These are phyloP conservation scores for Augiades crinisus DNA, from an alignment of 2,888 invertebrate species.

Conservation along the genomic window DNA sequence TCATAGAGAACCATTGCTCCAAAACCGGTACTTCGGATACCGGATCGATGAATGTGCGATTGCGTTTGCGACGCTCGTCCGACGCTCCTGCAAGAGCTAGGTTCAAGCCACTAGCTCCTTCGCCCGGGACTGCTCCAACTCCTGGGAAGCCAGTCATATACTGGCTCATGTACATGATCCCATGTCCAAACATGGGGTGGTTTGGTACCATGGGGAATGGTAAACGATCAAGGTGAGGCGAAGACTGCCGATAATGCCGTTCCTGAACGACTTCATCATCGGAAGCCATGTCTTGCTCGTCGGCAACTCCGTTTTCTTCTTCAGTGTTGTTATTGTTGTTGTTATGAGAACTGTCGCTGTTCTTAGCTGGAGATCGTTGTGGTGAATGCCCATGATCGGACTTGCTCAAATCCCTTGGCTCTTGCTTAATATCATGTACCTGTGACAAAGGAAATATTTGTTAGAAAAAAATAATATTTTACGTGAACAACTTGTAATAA, in stretches of 20 bases:
- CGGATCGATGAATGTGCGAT: conserved; percentile 99
- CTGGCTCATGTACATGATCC: conserved; percentile 96
- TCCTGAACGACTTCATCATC: conserved; percentile 73
- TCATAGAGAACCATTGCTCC: conserved; percentile 98
- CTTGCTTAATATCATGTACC: conserved; percentile 80
- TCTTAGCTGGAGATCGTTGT: conserved; percentile 77
- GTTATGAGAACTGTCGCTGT: conserved; percentile 77
- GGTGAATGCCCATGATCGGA: conserved; percentile 66
- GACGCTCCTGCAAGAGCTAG: conserved; percentile 83
- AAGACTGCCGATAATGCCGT: conserved; percentile 61
- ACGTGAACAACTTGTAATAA: conserved; percentile 1
- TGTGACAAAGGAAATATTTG: conserved; percentile 42
- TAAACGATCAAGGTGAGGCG: conserved; percentile 75
- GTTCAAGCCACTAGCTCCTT: conserved; percentile 82
- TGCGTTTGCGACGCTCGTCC: conserved; percentile 96
- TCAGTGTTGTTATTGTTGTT: conserved; percentile 74
- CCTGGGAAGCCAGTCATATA: conserved; percentile 85
- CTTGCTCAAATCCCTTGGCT: conserved; percentile 73
- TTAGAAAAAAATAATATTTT: conserved; percentile 1
- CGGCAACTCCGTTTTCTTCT: conserved; percentile 71
- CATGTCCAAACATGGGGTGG: conserved; percentile 91
- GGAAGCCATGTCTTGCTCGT: conserved; percentile 76
- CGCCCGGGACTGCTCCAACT: conserved; percentile 77
- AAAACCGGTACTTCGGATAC: conserved; percentile 97
- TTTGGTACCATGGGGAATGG: conserved; percentile 92